Base-by-base conservation (phyloP, 2,113 vertebrate genomes). In the Pelecanus crispus region DNA sequence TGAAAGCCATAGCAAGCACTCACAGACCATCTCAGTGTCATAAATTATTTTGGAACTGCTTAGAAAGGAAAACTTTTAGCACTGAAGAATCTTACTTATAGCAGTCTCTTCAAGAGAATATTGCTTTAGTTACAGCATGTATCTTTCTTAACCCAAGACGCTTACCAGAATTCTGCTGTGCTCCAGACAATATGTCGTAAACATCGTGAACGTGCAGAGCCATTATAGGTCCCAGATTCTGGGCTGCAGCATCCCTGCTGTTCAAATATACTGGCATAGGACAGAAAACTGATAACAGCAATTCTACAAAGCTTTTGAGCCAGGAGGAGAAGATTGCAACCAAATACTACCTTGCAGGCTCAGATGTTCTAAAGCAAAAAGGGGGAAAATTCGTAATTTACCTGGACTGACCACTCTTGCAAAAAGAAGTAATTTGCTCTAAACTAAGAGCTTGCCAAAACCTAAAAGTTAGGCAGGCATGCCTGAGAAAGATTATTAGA, bases 211-310 rank as follows among this genome's bases (percentile, higher is more conserved):
- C 0, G 0, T 31, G 59, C 63, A 90, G 70, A 94, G 66, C 40
- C 22, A 85, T 84, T 72, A 79, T 4, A 47, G 45, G 49, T 50
- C 62, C 83, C 5, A 3, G 52, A 70, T 68, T 77, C 59, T 25
- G 50, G 32, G 55, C 53, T 94, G 81, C 58, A 90, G 63, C 24
- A 82, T 80, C 55, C 74, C 83, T 75, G 73, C 62, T 87, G 40
- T 70, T 95, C 70, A 91, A 70, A 91, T 81, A 73, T 9, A 94
- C 42, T 10, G 36, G 50, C 62, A 77, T 11, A 90, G 79, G 71
- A 66, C 58, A 91, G 75, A 81, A 94, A 86, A 95, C 81, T 77
- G 89, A 77, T 82, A 85, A 78, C 63, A 95, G 79, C 61, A 94
- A 92, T 93, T 86, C 81, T 78, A 40, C 34, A 87, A 70, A 83